Percentiles rank a stretch among this genome's conserved stretches.
Evolutionary conservation across 2,113 vertebrate species (phyloP).

Genomic region (Cavia porcellus): DNA sequence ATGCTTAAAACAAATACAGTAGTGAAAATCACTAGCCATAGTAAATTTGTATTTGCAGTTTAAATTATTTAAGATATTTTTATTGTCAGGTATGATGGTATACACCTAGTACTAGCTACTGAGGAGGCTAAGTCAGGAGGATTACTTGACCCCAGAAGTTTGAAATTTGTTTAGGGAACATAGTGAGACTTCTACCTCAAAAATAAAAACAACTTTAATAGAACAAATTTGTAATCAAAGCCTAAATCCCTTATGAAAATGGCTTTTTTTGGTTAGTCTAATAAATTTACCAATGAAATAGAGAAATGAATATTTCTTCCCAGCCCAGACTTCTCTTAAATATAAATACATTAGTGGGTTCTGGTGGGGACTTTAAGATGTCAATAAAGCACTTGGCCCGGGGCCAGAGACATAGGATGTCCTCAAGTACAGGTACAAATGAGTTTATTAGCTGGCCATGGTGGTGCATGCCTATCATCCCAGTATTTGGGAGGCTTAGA

Average conservation of each 20-base stretch:
- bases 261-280: slow-evolving; percentile 22
- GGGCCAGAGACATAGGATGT: background rate
- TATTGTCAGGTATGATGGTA: background rate
- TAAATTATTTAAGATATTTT: slow-evolving; percentile 28
- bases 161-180: background rate
- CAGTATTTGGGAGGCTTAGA: no score
- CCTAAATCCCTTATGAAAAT: background rate
- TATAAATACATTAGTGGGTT: background rate
- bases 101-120: background rate
- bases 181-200: background rate
- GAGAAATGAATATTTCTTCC: background rate
- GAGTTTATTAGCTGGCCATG: background rate
- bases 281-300: background rate
- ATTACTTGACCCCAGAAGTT: background rate
- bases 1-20: background rate
- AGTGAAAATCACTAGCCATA: background rate
- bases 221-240: background rate
- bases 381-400: background rate
- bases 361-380: background rate
- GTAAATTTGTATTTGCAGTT: slow-evolving; percentile 36
- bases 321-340: background rate
- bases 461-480: no score
- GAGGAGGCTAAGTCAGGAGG: background rate
- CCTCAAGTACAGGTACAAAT: background rate
- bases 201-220: background rate